phyloP scores from a whole-genome alignment of 1,140 invertebrate species.

The Tetraneura akinire region DNA sequence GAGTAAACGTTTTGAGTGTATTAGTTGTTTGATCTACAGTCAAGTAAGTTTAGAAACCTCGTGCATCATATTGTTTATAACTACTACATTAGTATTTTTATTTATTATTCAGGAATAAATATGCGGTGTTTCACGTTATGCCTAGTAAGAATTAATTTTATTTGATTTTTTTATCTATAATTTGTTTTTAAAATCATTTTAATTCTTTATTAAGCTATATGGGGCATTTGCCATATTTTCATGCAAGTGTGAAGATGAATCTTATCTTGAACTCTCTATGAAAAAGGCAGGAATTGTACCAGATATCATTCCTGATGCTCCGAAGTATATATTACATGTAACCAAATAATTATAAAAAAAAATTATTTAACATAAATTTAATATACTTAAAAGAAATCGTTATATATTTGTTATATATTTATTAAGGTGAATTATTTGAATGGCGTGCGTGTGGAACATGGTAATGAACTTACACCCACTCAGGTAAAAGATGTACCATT shows the following conservation, averaged over 20 bases:
- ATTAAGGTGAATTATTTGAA: slow-evolving; percentile 65
- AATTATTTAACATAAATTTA: not conserved
- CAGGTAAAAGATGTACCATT: slow-evolving; percentile 69
- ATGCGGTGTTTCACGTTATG: too few species aligned
- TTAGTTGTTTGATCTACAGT: not conserved
- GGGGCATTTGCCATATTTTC: not conserved
- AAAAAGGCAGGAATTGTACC: slow-evolving; percentile 65
- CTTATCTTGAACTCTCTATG: too few species aligned
- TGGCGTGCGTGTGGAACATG: slow-evolving; percentile 64
- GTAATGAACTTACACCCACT: slow-evolving; percentile 76
- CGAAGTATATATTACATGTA: slow-evolving; percentile 62
- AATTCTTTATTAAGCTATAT: not conserved
- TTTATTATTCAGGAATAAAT: not conserved
- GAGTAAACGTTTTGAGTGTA: not conserved
- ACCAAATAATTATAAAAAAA: not conserved
- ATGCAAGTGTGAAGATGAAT: not conserved
- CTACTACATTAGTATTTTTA: too few species aligned
- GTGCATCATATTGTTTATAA: not conserved
- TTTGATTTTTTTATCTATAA: not conserved
- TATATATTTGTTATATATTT: too few species aligned
- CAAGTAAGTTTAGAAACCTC: not conserved
- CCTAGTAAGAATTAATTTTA: too few species aligned
- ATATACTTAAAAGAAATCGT: not conserved
- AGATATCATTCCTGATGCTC: slow-evolving; percentile 70
- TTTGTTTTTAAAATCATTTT: not conserved